phyloP scores from a whole-genome alignment of 2,113 vertebrate species.

The Mus pahari region DNA sequence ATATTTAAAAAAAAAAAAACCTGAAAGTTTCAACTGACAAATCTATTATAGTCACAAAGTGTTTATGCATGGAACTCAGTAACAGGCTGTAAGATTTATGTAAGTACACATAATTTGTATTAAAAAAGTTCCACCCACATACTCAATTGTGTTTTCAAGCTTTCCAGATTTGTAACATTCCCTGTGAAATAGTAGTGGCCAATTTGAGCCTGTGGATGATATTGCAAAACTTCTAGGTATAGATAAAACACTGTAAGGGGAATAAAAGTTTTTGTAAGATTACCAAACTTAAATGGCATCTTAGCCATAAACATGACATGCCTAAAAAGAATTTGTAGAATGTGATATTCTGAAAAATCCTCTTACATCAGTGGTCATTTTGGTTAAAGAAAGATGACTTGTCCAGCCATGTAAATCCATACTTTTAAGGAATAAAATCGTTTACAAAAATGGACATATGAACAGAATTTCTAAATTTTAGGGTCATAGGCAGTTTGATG shows the following conservation, averaged over 20 bases:
- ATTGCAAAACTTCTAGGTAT: background rate
- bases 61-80: background rate
- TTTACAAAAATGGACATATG: background rate
- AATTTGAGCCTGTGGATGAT: background rate
- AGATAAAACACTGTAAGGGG: background rate
- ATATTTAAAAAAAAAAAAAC: slow-evolving; percentile 14
- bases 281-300: background rate
- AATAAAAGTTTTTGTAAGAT: background rate
- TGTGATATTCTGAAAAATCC: background rate
- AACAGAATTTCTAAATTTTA: background rate
- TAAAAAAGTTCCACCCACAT: background rate
- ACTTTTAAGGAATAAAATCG: background rate
- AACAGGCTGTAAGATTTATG: background rate
- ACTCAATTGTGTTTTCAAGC: background rate
- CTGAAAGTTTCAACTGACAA: background rate
- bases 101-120: background rate
- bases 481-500: background rate
- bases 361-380: background rate
- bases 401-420: background rate
- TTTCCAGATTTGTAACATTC: background rate
- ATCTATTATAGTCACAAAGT: accelerated
- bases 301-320: background rate
- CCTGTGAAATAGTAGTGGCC: background rate
- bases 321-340: background rate
- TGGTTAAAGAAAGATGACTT: background rate